These are phyloP conservation scores for Micrasema minimum DNA, from an alignment of 1,140 invertebrate species.

Conservation along the genomic window DNA sequence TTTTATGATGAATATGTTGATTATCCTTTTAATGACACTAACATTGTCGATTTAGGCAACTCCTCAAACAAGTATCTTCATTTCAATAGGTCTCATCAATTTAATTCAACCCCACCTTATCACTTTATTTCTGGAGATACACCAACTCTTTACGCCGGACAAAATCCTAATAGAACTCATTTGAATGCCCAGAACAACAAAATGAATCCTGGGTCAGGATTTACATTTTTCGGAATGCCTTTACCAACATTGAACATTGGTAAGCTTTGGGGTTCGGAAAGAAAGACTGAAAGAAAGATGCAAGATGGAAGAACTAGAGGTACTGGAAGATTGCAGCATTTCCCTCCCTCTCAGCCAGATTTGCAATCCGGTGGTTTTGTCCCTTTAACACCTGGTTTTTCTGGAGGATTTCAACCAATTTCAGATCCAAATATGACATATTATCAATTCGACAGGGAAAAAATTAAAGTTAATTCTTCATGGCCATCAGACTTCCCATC, in stretches of 20 bases:
- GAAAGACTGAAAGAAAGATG: slow-evolving; percentile 64
- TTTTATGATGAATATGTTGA: slow-evolving; percentile 85
- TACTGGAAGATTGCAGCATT: slow-evolving; percentile 62
- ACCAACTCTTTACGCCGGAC: slow-evolving; percentile 74
- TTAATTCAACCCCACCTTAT: slow-evolving; percentile 54
- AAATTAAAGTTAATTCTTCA: slow-evolving; percentile 45
- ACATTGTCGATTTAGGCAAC: slow-evolving; percentile 59
- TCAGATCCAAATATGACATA: slow-evolving; percentile 65
- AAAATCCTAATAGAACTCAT: slow-evolving; percentile 64
- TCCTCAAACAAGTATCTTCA: slow-evolving; percentile 36
- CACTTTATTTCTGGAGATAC: slow-evolving; percentile 70
- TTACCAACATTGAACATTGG: slow-evolving; percentile 77
- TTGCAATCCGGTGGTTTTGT: slow-evolving; percentile 79
- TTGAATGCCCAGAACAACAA: slow-evolving; percentile 47
- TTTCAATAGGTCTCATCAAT: slow-evolving; percentile 34
- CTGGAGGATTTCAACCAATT: slow-evolving; percentile 78
- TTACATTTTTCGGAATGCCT: slow-evolving; percentile 87
- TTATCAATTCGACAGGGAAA: slow-evolving; percentile 35
- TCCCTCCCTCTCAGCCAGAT: slow-evolving; percentile 68
- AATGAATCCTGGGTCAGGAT: slow-evolving; percentile 64
- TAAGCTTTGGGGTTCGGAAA: slow-evolving; percentile 69
- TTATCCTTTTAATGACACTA: slow-evolving; percentile 73
- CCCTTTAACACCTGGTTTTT: slow-evolving; percentile 74
- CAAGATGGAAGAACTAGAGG: slow-evolving; percentile 59
- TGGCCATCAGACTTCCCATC: slow-evolving; percentile 51